Percentiles rank a stretch among this genome's conserved stretches.
phyloP scores from a whole-genome alignment of 2,797 vertebrate species.

The Gila robusta region DNA sequence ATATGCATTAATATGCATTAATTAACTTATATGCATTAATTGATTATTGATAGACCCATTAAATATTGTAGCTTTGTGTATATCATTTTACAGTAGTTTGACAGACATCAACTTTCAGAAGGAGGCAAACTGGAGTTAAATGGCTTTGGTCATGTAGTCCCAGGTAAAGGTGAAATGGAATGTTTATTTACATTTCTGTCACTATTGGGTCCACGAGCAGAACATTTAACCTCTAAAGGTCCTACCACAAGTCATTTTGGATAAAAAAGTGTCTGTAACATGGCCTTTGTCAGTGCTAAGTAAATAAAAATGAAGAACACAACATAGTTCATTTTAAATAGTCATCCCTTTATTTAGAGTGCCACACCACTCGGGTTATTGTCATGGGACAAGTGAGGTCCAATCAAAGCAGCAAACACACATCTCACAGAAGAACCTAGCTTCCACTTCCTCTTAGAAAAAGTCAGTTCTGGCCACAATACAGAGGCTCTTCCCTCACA shows the following conservation, averaged over 20 bases:
- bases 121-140: neutral
- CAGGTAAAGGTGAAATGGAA: neutral
- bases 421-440: constrained; percentile 70
- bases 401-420: constrained; percentile 74
- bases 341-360: constrained; percentile 80
- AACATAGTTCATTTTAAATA: constrained; percentile 59
- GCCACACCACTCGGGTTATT: constrained; percentile 75
- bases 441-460: constrained; percentile 67
- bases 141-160: neutral
- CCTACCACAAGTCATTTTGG: neutral
- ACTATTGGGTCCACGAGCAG: neutral
- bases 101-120: neutral
- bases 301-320: constrained; percentile 45
- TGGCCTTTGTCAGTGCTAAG: neutral
- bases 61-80: neutral
- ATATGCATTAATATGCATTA: too few species aligned
- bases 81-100: neutral
- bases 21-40: too few species aligned
- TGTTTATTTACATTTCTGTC: neutral
- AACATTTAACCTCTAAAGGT: neutral
- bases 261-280: neutral
- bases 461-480: constrained; percentile 69
- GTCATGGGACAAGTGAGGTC: constrained; percentile 68
- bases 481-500: constrained; percentile 63
- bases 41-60: neutral